These are phyloP conservation scores for Gymnopithys bicolor DNA, from an alignment of 2,797 vertebrate genomes.

Conservation along the genomic window DNA sequence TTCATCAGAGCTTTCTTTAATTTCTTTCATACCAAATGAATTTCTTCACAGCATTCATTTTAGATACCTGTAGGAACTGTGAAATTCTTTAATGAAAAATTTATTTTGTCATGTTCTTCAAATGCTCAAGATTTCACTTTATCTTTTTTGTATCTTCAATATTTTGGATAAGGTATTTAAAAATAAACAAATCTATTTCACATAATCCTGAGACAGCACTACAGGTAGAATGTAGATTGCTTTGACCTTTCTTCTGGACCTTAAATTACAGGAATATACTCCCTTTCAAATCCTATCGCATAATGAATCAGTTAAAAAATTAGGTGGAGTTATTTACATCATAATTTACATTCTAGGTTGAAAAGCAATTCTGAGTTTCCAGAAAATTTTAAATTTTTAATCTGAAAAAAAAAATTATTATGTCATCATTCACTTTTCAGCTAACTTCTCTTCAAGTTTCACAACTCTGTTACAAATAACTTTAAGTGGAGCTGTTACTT, in stretches of 20 bases:
- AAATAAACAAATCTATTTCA: not conserved
- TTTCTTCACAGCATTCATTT: not conserved
- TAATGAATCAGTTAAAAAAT: not conserved
- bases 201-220: not conserved
- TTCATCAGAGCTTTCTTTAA: not conserved
- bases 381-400: not conserved
- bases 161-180: not conserved
- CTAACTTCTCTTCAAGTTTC: not conserved
- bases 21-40: not conserved
- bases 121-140: not conserved
- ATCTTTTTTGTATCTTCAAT: not conserved
- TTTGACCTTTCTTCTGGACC: not conserved
- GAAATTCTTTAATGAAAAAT: not conserved
- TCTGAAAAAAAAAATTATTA: not conserved
- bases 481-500: not conserved
- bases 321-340: not conserved
- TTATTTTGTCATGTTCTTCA: not conserved
- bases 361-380: not conserved
- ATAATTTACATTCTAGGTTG: not conserved
- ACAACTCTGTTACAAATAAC: not conserved
- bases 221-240: not conserved
- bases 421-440: not conserved
- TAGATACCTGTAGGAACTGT: not conserved
- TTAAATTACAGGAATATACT: not conserved
- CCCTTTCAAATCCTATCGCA: not conserved